phyloP scores from a whole-genome alignment of 2,113 vertebrate genomes.

The Hoplias malabaricus region DNA sequence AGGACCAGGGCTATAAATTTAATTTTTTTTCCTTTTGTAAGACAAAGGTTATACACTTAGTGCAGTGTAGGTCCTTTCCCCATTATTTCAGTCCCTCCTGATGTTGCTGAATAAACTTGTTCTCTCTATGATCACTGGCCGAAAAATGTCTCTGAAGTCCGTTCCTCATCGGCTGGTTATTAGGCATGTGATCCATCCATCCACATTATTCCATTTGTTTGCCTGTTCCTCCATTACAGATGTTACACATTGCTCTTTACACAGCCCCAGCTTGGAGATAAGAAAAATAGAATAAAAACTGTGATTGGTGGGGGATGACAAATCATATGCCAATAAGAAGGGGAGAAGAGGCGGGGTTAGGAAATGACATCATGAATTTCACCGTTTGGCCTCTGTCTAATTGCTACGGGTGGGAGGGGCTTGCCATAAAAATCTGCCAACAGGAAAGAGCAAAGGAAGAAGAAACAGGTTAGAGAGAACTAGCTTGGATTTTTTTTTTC shows the following conservation, averaged over 20 bases:
- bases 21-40: neutral
- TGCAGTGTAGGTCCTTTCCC: conserved; percentile 1
- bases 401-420: conserved; percentile 76
- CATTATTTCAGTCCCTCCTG: conserved; percentile 1
- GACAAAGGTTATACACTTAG: neutral
- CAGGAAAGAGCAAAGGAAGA: conserved; percentile 49
- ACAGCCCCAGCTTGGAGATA: conserved; percentile 61
- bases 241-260: conserved; percentile 52
- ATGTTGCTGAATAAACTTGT: neutral
- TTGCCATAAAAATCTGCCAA: conserved; percentile 79
- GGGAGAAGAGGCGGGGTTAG: conserved; percentile 51
- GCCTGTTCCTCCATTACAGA: conserved; percentile 13
- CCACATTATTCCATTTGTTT: neutral
- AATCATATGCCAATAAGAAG: neutral
- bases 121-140: neutral
- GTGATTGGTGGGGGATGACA: conserved; percentile 57
- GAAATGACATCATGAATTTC: conserved; percentile 72
- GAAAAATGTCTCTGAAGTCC: conserved; percentile 4
- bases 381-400: conserved; percentile 73
- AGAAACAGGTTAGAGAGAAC: conserved; percentile 39
- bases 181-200: conserved; percentile 18
- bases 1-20: neutral
- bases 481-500: neutral
- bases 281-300: conserved; percentile 62
- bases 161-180: conserved; percentile 9